phyloP scores from a whole-genome alignment of 1,140 invertebrate genomes.

The Drosophila mauritiana region DNA sequence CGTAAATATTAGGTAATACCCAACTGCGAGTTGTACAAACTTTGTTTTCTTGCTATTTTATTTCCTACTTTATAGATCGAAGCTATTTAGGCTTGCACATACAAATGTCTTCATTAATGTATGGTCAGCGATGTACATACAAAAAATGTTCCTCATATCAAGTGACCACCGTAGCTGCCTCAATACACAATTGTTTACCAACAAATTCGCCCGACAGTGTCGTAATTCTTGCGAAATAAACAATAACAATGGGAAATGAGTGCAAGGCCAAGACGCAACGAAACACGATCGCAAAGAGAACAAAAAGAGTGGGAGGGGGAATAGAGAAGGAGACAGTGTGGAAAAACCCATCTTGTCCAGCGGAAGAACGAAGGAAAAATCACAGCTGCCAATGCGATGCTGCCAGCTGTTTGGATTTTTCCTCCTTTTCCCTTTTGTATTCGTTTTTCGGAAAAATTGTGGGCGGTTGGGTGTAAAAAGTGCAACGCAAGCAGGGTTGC shows the following conservation, averaged over 20 bases:
- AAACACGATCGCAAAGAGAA: constrained; percentile 4
- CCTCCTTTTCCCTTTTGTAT: neutral
- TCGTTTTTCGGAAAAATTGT: neutral
- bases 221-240: constrained; percentile 15
- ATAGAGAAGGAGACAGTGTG: neutral
- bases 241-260: constrained; percentile 5
- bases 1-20: too few species aligned
- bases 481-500: constrained; percentile 38
- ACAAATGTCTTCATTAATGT: too few species aligned
- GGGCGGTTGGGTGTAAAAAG: neutral
- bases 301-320: neutral
- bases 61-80: neutral
- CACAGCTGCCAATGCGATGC: constrained; percentile 29
- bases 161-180: neutral
- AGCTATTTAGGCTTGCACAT: too few species aligned
- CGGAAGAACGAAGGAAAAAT: neutral
- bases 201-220: constrained; percentile 8
- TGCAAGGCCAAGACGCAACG: constrained; percentile 11
- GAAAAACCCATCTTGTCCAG: neutral
- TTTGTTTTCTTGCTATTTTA: too few species aligned
- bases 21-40: neutral
- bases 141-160: too few species aligned
- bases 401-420: constrained; percentile 27
- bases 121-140: too few species aligned
- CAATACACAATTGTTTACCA: constrained; percentile 14